Evolutionary conservation across 2,797 vertebrate species (phyloP), one percentile per base, ranked within the genome.

Genomic region (Knipowitschia caucasica): DNA sequence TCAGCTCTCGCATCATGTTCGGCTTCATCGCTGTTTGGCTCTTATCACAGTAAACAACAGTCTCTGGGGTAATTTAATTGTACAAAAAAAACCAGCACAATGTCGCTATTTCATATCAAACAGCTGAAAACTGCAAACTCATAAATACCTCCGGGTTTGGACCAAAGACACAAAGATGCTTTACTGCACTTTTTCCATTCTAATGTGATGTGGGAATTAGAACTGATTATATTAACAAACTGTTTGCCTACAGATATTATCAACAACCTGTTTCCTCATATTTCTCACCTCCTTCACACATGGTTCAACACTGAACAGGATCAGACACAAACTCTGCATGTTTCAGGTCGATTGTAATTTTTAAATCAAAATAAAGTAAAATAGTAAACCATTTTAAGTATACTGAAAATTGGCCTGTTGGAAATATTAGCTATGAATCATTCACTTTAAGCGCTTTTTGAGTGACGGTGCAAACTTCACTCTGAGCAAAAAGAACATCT

Each of bases 401-500:
- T 12, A 9, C 25, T 46, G n/a, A 24, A 44, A 27, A 6, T 15
- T 18, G 4, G 15, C 27, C 4, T 20, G 17, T 31, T 47, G 8
- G 29, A 27, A 27, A n/a, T 45, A 20, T 47, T 30, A 11, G 5
- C 17, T 30, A 18, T 47, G 7, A 36, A 18, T 18, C 35, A 43
- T 1, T 12, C 10, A 56, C 31, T 26, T 21, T 17, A 24, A 11
- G 38, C 27, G 23, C 54, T 67, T 31, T 29, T 52, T 26, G 49
- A 35, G 14, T 45, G 47, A 60, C 40, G 42, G 60, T 21, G 27
- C 56, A 69, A 35, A 43, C 58, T 51, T 63, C 23, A 26, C 62
- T 56, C 36, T 56, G 38, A 36, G 25, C 53, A 68, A 75, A 73
- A 69, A 57, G 57, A 75, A 62, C 31, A n/a, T 70, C 57, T 66